Conservation (phyloP, 2,113 vertebrate species). For the Gymnobelideus leadbeateri region DNA sequence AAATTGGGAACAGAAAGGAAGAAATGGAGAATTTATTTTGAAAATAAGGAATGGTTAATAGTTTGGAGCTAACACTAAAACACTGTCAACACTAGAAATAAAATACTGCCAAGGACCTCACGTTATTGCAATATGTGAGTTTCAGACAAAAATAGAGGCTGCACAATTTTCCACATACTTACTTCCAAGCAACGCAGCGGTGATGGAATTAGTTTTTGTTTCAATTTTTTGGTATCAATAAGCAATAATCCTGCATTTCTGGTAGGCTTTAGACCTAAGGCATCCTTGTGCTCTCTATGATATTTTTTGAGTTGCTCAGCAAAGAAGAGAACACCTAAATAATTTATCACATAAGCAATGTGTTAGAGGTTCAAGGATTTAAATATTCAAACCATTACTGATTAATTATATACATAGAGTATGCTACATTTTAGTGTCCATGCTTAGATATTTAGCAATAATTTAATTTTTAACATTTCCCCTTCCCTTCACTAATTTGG, state of each 20-base stretch:
- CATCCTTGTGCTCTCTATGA: conserved; percentile 86
- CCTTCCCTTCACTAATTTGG: no score
- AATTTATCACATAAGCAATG: neutral
- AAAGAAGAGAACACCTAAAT: conserved; percentile 88
- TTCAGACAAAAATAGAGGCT: neutral
- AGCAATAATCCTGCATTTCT: conserved; percentile 88
- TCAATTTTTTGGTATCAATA: conserved; percentile 88
- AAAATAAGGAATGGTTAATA: conserved; percentile 1
- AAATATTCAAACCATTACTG: neutral
- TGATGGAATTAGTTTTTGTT: conserved; percentile 87
- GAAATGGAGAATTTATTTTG: neutral
- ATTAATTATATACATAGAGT: neutral
- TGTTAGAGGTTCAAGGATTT: conserved; percentile 24
- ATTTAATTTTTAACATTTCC: no score
- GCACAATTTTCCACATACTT: conserved; percentile 46
- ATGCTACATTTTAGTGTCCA: neutral
- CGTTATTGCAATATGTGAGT: conserved; percentile 18
- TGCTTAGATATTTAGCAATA: neutral
- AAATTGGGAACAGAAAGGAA: conserved; percentile 32
- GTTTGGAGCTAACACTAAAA: conserved; percentile 17
- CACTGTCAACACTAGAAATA: conserved; percentile 1
- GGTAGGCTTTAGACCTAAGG: conserved; percentile 82
- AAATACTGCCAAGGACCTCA: neutral
- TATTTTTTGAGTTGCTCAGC: conserved; percentile 86
- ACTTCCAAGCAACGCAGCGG: conserved; percentile 88